Conservation (phyloP, 2,888 invertebrate genomes). For the Ophion obscuratus region DNA sequence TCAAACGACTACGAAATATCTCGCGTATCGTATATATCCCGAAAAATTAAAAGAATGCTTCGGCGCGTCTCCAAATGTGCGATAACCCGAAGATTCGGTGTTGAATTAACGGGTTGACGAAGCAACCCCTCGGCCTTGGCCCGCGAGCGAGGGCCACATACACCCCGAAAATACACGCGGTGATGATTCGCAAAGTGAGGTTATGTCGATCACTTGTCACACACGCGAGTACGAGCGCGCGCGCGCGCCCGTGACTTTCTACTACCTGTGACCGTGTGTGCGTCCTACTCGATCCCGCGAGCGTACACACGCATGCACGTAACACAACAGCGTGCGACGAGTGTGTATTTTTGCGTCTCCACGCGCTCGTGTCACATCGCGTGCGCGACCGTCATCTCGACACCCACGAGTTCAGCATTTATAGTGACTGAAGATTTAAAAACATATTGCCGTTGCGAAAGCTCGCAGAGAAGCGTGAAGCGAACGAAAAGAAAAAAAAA, state of each 20-base stretch:
- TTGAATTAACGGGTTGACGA: not conserved
- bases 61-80: not conserved
- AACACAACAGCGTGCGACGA: not conserved
- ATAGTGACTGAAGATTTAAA: slow-evolving; percentile 30
- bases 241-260: slow-evolving; percentile 61
- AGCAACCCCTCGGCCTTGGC: not conserved
- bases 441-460: slow-evolving; percentile 58
- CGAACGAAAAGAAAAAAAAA: slow-evolving; percentile 35
- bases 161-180: slow-evolving; percentile 45
- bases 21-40: not conserved
- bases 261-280: not conserved
- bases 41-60: not conserved
- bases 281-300: not conserved
- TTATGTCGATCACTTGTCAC: slow-evolving; percentile 63
- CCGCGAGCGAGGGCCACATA: not conserved
- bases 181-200: slow-evolving; percentile 49
- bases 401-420: slow-evolving; percentile 44
- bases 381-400: slow-evolving; percentile 35
- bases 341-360: slow-evolving; percentile 44
- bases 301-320: not conserved
- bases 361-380: slow-evolving; percentile 52
- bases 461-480: slow-evolving; percentile 33
- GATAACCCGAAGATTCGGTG: not conserved
- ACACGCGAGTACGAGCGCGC: slow-evolving; percentile 52
- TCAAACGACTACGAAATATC: not conserved